These are phyloP conservation scores for Ptiloglossa arizonensis DNA, from an alignment of 1,140 invertebrate genomes.

Conservation along the genomic window DNA sequence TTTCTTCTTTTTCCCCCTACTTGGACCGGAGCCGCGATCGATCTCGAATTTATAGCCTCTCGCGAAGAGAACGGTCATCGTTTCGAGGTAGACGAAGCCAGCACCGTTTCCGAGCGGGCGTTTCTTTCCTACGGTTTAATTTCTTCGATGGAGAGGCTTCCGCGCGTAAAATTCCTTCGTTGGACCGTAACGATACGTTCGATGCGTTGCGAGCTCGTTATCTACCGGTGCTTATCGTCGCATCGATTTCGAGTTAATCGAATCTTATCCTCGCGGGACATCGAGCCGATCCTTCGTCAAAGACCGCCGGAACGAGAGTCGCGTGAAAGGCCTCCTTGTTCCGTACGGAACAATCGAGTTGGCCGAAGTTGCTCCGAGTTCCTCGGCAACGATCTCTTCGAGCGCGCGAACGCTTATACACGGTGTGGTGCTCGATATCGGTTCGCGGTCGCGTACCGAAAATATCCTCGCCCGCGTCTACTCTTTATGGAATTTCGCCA, in stretches of 20 bases:
- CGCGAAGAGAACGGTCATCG: no score
- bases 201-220: neutral
- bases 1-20: no score
- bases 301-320: conserved; percentile 57
- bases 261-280: conserved; percentile 57
- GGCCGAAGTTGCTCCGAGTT: conserved; percentile 55
- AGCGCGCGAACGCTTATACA: conserved; percentile 15
- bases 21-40: no score
- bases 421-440: conserved; percentile 4
- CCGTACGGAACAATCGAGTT: conserved; percentile 70
- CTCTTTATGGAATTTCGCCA: no score
- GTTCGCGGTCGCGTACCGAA: no score
- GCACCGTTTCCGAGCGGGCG: no score
- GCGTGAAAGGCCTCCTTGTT: conserved; percentile 69
- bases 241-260: conserved; percentile 56
- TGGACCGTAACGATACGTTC: conserved; percentile 17
- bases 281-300: conserved; percentile 50
- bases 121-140: no score
- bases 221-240: conserved; percentile 41
- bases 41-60: neutral
- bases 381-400: conserved; percentile 45
- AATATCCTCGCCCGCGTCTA: no score
- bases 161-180: conserved; percentile 21
- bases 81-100: no score
- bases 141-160: no score